These are phyloP conservation scores for Hydropsyche tenuis DNA, from an alignment of 1,140 invertebrate species.

Conservation along the genomic window DNA sequence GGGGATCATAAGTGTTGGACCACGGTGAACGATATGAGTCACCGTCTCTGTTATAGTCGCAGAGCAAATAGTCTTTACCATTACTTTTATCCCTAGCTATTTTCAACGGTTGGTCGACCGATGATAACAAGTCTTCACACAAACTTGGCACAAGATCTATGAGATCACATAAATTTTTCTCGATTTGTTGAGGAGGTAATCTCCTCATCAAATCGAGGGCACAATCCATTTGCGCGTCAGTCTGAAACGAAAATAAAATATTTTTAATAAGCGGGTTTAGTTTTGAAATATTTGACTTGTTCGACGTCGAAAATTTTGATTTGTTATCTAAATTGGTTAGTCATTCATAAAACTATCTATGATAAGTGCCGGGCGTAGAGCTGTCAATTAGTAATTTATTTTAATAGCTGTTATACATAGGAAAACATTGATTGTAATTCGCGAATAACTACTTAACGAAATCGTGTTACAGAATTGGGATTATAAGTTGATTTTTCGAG, in stretches of 20 bases:
- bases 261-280: too few relatives aligned
- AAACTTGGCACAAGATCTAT: slow-evolving; percentile 95
- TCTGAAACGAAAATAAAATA: slow-evolving; percentile 64
- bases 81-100: slow-evolving; percentile 93
- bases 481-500: not conserved
- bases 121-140: slow-evolving; percentile 96
- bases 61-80: slow-evolving; percentile 96
- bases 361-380: slow-evolving; percentile 2
- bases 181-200: slow-evolving; percentile 98
- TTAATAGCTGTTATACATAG: not conserved
- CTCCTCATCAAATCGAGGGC: slow-evolving; percentile 98
- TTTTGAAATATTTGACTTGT: too few relatives aligned
- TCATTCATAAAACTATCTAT: not conserved
- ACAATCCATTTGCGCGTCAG: slow-evolving; percentile 97
- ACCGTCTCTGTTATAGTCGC: slow-evolving; percentile 99
- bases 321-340: too few relatives aligned
- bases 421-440: too few relatives aligned
- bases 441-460: not conserved
- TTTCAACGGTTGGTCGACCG: slow-evolving; percentile 98
- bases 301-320: too few relatives aligned
- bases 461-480: too few relatives aligned
- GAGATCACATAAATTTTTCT: slow-evolving; percentile 96
- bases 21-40: slow-evolving; percentile 99
- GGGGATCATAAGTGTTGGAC: slow-evolving; percentile 98
- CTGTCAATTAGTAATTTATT: slow-evolving; percentile 16